Base-by-base conservation (phyloP, 2,888 invertebrate genomes). In the Thumatha senex region DNA sequence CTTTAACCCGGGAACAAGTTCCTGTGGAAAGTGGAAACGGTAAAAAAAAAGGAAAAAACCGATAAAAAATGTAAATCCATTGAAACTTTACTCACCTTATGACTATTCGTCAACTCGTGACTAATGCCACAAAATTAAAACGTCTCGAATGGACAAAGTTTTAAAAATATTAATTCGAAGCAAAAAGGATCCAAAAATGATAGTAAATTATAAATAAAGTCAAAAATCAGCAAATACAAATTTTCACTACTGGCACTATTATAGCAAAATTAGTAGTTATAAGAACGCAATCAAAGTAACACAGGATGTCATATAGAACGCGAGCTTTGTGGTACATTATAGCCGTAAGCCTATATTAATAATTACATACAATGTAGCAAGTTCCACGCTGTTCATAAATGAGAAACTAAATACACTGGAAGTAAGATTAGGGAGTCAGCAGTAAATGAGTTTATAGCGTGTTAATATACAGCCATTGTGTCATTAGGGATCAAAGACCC, bases 401-500 rank as follows among this genome's bases (percentile, higher is more conserved):
- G 84, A 76, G 84, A 81, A 82, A 84, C 81, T 86, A 84, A 88
- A 84, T 81, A 81, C 78, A 74, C 66, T 71, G 70, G 66, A 72
- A 78, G 76, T 67, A 78, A 82, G 82, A 83, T 85, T 86, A 79
- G 76, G 74, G 75, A 73, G 71, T 72, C 74, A 66, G 73, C 75
- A 65, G 72, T 74, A 85, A 89, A 89, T 86, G 85, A 84, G 83
- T 80, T 86, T 85, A 86, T 88, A 62, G 88, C 88, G 87, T 87
- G 88, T 78, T 81, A 76, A 73, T 77, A 71, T 72, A 73, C 74
- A 75, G 65, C 70, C 70, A 74, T 74, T 72, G 75, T 75, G 71
- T 76, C 72, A 78, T 81, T 82, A 78, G 51, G 70, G 73, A 77
- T 80, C 76, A 74, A 70, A 76, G 63, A 70, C 69, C 68, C 46